phyloP scores from a whole-genome alignment of 1,140 invertebrate genomes.

The Dendrolimus kikuchii region DNA sequence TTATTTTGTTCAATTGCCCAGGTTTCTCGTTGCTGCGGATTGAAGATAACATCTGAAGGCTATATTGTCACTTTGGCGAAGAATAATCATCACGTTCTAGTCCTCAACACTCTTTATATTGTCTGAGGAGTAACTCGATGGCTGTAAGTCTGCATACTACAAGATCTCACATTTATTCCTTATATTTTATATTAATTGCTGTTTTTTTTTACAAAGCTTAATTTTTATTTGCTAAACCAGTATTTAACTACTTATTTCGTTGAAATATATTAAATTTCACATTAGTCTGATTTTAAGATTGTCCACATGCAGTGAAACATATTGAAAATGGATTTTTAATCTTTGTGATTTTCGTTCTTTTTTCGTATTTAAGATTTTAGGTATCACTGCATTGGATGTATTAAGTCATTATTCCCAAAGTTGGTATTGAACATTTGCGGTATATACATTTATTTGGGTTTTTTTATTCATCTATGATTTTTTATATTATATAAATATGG shows the following conservation, averaged over 20 bases:
- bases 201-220: constrained; percentile 62
- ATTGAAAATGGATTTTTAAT: constrained; percentile 30
- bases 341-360: constrained; percentile 37
- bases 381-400: constrained; percentile 50
- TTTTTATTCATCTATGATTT: background rate
- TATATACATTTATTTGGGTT: constrained; percentile 52
- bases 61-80: constrained; percentile 97
- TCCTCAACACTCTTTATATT: constrained; percentile 96
- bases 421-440: constrained; percentile 56
- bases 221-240: constrained; percentile 70
- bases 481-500: constrained; percentile 49
- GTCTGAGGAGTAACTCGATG: constrained; percentile 76
- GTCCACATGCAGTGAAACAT: constrained; percentile 48
- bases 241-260: constrained; percentile 68
- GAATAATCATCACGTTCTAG: constrained; percentile 98
- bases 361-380: constrained; percentile 16
- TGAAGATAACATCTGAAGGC: constrained; percentile 97
- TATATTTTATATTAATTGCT: constrained; percentile 72
- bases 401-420: constrained; percentile 63
- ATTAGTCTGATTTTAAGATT: constrained; percentile 54
- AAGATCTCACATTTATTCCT: constrained; percentile 72
- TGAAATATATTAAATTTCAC: constrained; percentile 68
- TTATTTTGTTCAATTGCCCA: constrained; percentile 50
- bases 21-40: constrained; percentile 96
- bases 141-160: constrained; percentile 70